Conservation (phyloP, 2,888 invertebrate genomes). For the Spilarctia lutea region DNA sequence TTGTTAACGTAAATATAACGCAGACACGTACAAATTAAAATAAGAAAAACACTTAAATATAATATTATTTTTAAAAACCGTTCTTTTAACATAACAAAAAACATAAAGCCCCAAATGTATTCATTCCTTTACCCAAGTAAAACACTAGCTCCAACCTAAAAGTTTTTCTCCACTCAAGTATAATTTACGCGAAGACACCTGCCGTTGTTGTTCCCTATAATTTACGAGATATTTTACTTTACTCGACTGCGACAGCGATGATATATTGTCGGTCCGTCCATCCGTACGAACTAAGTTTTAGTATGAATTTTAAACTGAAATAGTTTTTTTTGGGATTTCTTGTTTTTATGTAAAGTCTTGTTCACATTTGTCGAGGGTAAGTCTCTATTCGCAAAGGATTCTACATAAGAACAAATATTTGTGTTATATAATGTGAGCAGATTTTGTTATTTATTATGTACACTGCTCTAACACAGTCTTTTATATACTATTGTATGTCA, state of each 20-base stretch:
- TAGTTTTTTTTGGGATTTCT: constrained; percentile 27
- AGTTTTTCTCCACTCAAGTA: constrained; percentile 21
- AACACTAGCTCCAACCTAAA: constrained; percentile 19
- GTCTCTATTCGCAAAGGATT: not conserved
- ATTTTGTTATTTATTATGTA: no score
- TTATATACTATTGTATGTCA: no score
- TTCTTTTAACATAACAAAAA: not conserved
- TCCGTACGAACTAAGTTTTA: constrained; percentile 36
- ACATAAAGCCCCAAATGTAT: constrained; percentile 9
- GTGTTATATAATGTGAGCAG: not conserved
- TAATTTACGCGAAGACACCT: constrained; percentile 34
- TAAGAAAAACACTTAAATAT: not conserved
- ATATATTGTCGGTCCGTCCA: constrained; percentile 38
- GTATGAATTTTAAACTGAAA: constrained; percentile 44
- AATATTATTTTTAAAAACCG: not conserved
- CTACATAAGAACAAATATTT: not conserved
- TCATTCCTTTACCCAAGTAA: constrained; percentile 12
- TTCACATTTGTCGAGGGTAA: not conserved
- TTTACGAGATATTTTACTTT: constrained; percentile 47
- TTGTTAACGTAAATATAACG: no score
- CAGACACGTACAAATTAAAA: not conserved
- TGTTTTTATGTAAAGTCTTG: not conserved
- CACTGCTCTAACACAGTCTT: no score
- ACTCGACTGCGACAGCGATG: constrained; percentile 36
- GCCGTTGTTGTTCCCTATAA: constrained; percentile 34